Evolutionary conservation across 2,113 vertebrate genomes (phyloP), one percentile per base, ranked within the genome.

Genomic region (Diphyllodes magnificus): DNA sequence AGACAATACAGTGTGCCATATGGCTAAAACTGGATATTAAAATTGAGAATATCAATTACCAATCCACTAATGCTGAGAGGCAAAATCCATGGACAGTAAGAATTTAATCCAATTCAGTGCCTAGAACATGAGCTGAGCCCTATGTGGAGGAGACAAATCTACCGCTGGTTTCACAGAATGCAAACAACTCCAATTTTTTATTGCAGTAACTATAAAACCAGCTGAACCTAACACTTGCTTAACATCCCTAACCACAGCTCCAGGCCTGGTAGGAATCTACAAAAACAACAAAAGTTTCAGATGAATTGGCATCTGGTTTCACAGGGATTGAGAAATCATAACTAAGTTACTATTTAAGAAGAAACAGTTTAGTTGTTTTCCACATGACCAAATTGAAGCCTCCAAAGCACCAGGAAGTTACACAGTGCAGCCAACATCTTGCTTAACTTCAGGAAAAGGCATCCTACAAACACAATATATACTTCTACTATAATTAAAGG

Each of bases 91-190:
- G 92, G 96, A 92, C 97, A 96, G 97, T 97, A 98, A 98, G 98
- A 98, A 97, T 98, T 98, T 98, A 98, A 98, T 98, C 98, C 98
- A 97, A 98, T 98, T 98, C 96, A 92, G 91, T 15, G 95, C 84
- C 95, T 86, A 60, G 92, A 96, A 97, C 96, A 96, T 10, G 83
- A 98, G 98, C 97, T 96, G 97, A 97, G 95, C 84, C 90, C 28
- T 28, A 88, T 12, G 33, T 19, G 4, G 39, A 71, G 77, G 47
- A 92, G 60, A 94, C 91, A 86, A 95, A 95, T 51, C 82, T 85
- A 95, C 14, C 2, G 47, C 88, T 45, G 64, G 15, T 82, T 69
- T 28, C 84, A 13, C 65, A 37, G 76, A 42, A 47, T 18, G 10
- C 65, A 49, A 70, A 77, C 82, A 76, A 53, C 51, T 66, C 65